Evolutionary conservation across 2,888 invertebrate genomes (phyloP).

Genomic region (Thelaira solivaga): DNA sequence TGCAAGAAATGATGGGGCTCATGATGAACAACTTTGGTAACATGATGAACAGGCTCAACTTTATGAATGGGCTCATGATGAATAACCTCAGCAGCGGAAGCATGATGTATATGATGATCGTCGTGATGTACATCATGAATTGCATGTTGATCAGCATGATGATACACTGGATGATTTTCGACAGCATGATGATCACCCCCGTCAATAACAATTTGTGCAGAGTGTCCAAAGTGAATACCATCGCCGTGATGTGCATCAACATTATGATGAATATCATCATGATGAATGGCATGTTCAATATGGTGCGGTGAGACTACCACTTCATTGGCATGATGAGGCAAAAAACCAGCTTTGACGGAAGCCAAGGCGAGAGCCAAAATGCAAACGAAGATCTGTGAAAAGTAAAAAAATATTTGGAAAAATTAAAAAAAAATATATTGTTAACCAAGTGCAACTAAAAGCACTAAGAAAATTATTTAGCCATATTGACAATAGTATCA

Average conservation of each 20-base stretch:
- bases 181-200: conserved; percentile 65
- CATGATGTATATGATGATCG: conserved; percentile 66
- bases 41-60: conserved; percentile 74
- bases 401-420: no score
- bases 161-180: conserved; percentile 69
- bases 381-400: conserved; percentile 70
- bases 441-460: no score
- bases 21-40: conserved; percentile 74
- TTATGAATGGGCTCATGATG: conserved; percentile 75
- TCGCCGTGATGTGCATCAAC: conserved; percentile 65
- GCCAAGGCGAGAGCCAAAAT: conserved; percentile 71
- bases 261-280: conserved; percentile 63
- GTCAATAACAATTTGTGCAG: conserved; percentile 72
- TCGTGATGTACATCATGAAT: conserved; percentile 66
- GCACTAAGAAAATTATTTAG: no score
- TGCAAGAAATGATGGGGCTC: conserved; percentile 75
- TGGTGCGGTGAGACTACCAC: conserved; percentile 64
- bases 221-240: conserved; percentile 72
- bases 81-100: conserved; percentile 69
- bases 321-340: conserved; percentile 72
- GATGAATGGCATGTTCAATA: conserved; percentile 66
- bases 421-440: no score
- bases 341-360: conserved; percentile 70
- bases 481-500: no score
- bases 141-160: conserved; percentile 68